These are phyloP conservation scores for Crypturellus tataupa DNA, from an alignment of 2,797 vertebrate species.

Conservation along the genomic window DNA sequence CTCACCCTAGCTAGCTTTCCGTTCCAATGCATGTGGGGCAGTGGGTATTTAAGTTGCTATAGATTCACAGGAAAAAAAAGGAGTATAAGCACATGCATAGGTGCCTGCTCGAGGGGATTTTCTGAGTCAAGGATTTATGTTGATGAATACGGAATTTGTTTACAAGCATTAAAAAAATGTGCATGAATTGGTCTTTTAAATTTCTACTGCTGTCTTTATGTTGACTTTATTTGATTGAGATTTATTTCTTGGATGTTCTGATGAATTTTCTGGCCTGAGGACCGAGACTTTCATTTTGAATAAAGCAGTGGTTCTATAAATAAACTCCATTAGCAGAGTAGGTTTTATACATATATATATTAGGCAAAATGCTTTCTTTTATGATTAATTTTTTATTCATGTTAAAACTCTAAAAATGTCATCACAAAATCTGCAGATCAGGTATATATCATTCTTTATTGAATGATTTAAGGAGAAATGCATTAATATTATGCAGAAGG, in stretches of 20 bases:
- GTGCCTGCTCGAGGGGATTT: background rate
- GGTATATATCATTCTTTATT: conserved; percentile 72
- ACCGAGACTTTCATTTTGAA: background rate
- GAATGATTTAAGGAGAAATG: conserved; percentile 69
- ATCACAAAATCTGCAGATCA: conserved; percentile 43
- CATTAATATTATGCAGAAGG: conserved; percentile 71
- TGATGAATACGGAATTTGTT: background rate
- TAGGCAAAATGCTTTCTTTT: conserved; percentile 32
- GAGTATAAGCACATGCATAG: background rate
- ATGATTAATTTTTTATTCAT: conserved; percentile 67
- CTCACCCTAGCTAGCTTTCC: background rate
- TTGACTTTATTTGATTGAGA: background rate
- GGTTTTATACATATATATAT: background rate
- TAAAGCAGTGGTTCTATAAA: conserved; percentile 32
- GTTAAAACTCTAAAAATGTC: conserved; percentile 50
- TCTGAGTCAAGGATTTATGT: background rate
- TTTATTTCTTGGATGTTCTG: background rate
- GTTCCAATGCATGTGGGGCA: accelerated
- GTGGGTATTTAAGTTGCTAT: background rate
- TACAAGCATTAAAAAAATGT: background rate
- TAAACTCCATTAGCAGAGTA: conserved; percentile 19
- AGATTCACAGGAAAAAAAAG: background rate
- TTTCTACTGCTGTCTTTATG: background rate
- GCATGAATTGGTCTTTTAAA: background rate
- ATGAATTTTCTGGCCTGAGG: background rate